Base-by-base conservation (phyloP, 2,113 vertebrate genomes). In the Podocnemis expansa region DNA sequence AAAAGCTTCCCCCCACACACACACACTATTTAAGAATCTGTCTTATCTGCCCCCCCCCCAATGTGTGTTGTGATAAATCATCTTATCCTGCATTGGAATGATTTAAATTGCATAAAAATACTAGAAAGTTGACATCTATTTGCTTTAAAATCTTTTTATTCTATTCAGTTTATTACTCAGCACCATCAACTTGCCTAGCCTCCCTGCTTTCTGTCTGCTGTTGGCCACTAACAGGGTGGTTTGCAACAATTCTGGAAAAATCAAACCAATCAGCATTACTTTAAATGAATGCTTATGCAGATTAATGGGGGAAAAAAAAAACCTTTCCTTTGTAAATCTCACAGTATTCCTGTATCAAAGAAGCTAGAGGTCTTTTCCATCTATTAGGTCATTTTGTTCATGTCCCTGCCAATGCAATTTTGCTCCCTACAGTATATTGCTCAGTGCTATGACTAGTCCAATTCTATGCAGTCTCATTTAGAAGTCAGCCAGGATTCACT, bases 71-170 rank as follows among this genome's bases (percentile, higher is more conserved):
- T 83, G 31, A 96, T 85, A 34, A 76, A 25, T 93, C 90, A 91
- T 58, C 89, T 88, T 93, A 87, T 84, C 67, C 90, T 93, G 89
- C 75, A 80, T 0, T 54, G 67, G 88, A 88, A 95, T 0, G 0
- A 81, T 45, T 83, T 73, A 91, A 89, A 88, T 89, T 82, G 88
- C 38, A 81, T 4, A 93, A 91, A n/a, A 94, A 96, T 94, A 96
- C 96, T 91, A 85, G 58, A 94, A 93, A 85, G 41, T 52, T 93
- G 82, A 93, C 75, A 91, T 2, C 1, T 89, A 93, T 89, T 94
- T 97, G 93, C 84, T 83, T 95, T 80, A 55, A 73, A 83, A 19
- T 45, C 6, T 93, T 52, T 80, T 78, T 89, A 79, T 94, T 95
- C 89, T 21, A 89, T 63, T 92, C 91, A 92, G 13, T 87, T 21